Conservation (phyloP, 1,140 invertebrate genomes). For the Uloborus diversus region DNA sequence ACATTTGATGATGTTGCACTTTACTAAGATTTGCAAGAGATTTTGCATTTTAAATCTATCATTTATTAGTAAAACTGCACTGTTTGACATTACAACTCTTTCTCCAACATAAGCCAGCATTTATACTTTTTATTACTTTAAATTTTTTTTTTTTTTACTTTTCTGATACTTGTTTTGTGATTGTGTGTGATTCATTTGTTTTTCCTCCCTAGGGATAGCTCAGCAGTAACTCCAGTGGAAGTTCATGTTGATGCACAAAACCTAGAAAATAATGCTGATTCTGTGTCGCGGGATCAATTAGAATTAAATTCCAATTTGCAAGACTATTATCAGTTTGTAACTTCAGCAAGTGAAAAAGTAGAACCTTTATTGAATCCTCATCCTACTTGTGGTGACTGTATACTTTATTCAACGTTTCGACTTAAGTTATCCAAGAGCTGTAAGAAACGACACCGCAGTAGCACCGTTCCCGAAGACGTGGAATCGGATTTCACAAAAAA, state of each 20-base stretch:
- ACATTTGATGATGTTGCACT: too few relatives aligned
- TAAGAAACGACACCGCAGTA: constrained; percentile 38
- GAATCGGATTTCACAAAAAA: constrained; percentile 5
- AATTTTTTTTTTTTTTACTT: too few relatives aligned
- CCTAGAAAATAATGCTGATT: background rate
- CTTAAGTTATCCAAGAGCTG: constrained; percentile 40
- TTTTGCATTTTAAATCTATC: too few relatives aligned
- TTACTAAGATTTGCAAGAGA: too few relatives aligned
- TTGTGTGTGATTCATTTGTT: too few relatives aligned
- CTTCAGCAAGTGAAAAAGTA: constrained; percentile 15
- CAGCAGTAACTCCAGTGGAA: constrained; percentile 60
- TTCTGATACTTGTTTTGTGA: too few relatives aligned
- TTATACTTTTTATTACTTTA: too few relatives aligned
- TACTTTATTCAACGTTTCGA: constrained; percentile 9
- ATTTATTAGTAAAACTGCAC: too few relatives aligned
- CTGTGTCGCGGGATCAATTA: constrained; percentile 13
- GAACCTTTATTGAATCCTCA: background rate
- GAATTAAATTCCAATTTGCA: constrained; percentile 32
- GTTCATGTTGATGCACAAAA: constrained; percentile 61
- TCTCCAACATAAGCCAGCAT: too few relatives aligned
- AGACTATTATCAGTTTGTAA: constrained; percentile 27
- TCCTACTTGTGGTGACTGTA: background rate
- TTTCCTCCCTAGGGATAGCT: constrained; percentile 49
- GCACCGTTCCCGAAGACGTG: constrained; percentile 28
- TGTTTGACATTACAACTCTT: too few relatives aligned